Evolutionary conservation across 2,888 invertebrate genomes (phyloP).

Genomic region (Philonicus albiceps): DNA sequence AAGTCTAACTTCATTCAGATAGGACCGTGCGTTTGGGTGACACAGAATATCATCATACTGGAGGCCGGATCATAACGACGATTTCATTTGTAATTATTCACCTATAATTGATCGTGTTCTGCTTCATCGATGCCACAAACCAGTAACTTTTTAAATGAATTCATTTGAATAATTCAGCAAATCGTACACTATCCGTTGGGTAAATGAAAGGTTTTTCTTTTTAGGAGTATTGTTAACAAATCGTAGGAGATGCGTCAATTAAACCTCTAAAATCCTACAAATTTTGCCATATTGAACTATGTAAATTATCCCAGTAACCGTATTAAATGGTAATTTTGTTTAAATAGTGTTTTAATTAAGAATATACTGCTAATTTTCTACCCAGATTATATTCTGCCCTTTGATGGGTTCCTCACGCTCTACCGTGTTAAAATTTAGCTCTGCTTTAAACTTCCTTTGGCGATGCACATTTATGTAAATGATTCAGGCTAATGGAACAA

Average conservation of each 20-base stretch:
- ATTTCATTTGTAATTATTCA: conserved; percentile 30
- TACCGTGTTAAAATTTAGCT: not conserved
- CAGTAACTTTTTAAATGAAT: not conserved
- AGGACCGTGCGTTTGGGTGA: not conserved
- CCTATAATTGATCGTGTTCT: not conserved
- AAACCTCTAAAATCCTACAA: not conserved
- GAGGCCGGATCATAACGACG: not conserved
- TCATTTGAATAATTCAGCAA: not conserved
- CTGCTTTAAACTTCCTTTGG: not conserved
- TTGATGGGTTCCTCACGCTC: conserved; percentile 1
- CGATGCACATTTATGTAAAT: not conserved
- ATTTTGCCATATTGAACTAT: not conserved
- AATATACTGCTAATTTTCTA: not conserved
- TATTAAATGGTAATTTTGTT: not conserved
- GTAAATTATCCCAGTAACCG: not conserved
- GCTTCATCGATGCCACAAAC: not conserved
- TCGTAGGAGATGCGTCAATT: not conserved
- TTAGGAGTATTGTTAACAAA: not conserved
- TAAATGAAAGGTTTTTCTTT: not conserved
- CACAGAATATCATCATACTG: not conserved
- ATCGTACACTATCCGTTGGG: too few relatives aligned
- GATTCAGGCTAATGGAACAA: not conserved
- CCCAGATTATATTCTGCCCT: not conserved
- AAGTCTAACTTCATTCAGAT: conserved; percentile 8
- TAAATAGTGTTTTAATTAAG: not conserved